Evolutionary conservation across 1,140 invertebrate species (phyloP).

Genomic region (Camponotus floridanus): DNA sequence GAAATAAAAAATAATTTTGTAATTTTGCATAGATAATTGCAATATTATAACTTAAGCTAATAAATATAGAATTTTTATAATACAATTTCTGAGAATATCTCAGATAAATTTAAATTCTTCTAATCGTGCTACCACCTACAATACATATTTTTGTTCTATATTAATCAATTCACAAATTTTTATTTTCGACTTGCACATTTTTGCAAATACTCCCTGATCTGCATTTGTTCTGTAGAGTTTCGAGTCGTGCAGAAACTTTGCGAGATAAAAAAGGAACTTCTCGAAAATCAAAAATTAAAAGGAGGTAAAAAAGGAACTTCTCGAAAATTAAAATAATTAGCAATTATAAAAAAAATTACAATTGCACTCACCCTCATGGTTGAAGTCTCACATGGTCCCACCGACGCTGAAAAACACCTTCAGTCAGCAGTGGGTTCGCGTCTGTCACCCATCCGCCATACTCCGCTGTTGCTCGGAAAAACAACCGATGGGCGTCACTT

Average conservation of each 20-base stretch:
- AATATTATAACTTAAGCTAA: not conserved
- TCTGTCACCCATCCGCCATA: constrained; percentile 75
- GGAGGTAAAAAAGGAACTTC: not conserved
- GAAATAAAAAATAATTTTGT: not conserved
- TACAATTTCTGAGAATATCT: not conserved
- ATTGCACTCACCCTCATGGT: constrained; percentile 80
- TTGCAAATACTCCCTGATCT: not conserved
- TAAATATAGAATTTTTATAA: not conserved
- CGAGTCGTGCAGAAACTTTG: not conserved
- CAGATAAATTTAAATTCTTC: not conserved
- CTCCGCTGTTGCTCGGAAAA: constrained; percentile 40
- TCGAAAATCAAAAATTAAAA: not conserved
- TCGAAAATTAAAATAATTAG: not conserved
- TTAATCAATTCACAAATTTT: not conserved
- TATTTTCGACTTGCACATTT: not conserved
- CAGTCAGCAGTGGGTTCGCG: constrained; percentile 58
- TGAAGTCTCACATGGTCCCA: constrained; percentile 81
- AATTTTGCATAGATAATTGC: not conserved
- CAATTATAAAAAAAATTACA: not conserved
- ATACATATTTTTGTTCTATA: not conserved
- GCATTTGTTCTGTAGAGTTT: not conserved
- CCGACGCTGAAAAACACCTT: constrained; percentile 75
- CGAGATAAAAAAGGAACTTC: not conserved
- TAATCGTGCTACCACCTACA: not conserved
- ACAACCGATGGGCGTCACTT: constrained; percentile 54